Evolutionary conservation across 2,888 invertebrate genomes (phyloP), one percentile per base, ranked within the genome.

Genomic region (Cybosia mesomella): DNA sequence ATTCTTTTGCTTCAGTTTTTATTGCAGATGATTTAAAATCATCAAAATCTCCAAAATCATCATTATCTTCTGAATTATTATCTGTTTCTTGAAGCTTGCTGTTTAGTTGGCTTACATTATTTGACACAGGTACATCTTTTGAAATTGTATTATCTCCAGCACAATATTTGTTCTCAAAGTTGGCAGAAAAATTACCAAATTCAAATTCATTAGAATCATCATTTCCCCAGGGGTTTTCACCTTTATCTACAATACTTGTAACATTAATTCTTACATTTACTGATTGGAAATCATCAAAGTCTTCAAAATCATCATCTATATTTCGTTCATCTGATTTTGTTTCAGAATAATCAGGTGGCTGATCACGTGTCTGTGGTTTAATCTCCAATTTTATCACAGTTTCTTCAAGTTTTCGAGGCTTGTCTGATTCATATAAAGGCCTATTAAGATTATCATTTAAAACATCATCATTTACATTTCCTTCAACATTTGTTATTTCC

Each of bases 1-100:
- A 63, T 60, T 79, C 75, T 74, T 71, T 76, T 34, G 36, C 18
- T 68, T 76, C 77, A 22, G 34, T 34, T 68, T 82, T 80, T 57
- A 76, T 69, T 64, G 78, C 67, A 28, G 91, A 91, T 70, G 92
- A 92, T 83, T 92, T 87, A 64, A 95, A 95, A 76, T 95, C 95
- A 88, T 95, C 93, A 90, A 96, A 96, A 83, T 96, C 96, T 57
- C 95, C 94, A 90, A 96, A 96, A 79, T 96, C 94, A 85, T 92
- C 90, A 87, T 94, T 91, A 74, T 89, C 85, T 68, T 91, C 89
- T 72, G 57, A 58, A 63, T 64, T 64, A 70, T 75, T 75, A 58
- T 86, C 69, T 57, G 58, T 70, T 36, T 74, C 61, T 43, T 68
- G 77, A 58, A 21, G 67, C 66, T 83, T 72, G 74, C 68, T 60